Evolutionary conservation across 2,113 vertebrate genomes (phyloP).

Genomic region (Podarcis muralis): DNA sequence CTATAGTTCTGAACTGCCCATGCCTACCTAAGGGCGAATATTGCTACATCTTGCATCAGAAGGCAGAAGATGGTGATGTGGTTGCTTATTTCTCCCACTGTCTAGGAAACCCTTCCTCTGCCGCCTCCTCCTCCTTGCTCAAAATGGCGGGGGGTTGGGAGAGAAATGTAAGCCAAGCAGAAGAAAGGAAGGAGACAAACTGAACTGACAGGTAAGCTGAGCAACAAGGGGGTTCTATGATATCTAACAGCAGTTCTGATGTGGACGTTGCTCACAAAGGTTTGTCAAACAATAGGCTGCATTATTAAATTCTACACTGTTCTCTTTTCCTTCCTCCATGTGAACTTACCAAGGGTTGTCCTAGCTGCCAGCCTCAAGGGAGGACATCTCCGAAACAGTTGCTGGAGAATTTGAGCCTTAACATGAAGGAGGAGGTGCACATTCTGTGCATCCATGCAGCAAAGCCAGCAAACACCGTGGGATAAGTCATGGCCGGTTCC

Average conservation of each 20-base stretch:
- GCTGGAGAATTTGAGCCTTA: neutral
- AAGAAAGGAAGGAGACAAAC: neutral
- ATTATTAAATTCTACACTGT: slow-evolving; percentile 45
- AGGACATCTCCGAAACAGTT: too few species aligned
- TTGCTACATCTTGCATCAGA: too few species aligned
- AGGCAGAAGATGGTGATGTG: neutral
- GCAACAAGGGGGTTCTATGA: neutral
- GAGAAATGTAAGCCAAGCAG: neutral
- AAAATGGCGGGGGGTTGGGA: neutral
- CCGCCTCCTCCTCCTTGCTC: neutral
- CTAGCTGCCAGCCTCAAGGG: neutral
- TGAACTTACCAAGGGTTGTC: accelerated
- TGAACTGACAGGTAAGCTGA: slow-evolving; percentile 8
- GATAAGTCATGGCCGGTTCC: too few species aligned
- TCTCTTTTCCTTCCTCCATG: neutral
- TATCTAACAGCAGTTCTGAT: slow-evolving; percentile 15
- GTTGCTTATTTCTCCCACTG: neutral
- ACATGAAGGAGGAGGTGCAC: neutral
- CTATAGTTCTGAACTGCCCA: too few species aligned
- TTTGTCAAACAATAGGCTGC: slow-evolving; percentile 33
- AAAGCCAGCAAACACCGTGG: neutral
- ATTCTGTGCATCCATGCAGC: neutral
- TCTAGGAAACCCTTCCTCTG: neutral
- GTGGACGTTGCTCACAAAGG: neutral
- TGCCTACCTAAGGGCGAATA: too few species aligned